These are phyloP conservation scores for Hipposideros armiger DNA, from an alignment of 2,113 vertebrate genomes.

Conservation along the genomic window DNA sequence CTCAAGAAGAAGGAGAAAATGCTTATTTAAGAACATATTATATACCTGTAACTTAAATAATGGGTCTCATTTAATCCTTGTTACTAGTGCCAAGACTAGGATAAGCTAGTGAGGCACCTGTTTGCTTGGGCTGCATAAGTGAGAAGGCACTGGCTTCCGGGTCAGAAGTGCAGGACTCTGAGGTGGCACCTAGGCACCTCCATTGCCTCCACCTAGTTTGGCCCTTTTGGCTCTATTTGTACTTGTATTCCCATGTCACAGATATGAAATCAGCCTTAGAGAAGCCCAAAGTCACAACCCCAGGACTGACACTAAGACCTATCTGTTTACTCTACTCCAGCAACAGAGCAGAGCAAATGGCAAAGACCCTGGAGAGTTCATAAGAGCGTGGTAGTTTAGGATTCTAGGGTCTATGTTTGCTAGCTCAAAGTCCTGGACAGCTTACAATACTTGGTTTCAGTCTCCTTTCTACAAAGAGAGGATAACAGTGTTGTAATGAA, in stretches of 20 bases:
- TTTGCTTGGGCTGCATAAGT: not conserved
- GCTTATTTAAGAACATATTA: not conserved
- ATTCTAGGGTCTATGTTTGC: not conserved
- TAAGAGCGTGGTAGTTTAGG: not conserved
- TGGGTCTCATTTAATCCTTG: not conserved
- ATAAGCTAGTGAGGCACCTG: not conserved
- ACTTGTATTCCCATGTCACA: not conserved
- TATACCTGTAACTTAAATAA: not conserved
- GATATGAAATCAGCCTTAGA: not conserved
- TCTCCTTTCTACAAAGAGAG: not conserved
- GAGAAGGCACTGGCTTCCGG: not conserved
- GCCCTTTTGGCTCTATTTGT: not conserved
- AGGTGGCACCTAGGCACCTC: no score
- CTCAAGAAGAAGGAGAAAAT: constrained; percentile 15
- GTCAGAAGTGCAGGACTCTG: not conserved
- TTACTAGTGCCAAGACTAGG: not conserved
- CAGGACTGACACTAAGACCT: not conserved
- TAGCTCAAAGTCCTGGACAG: no score
- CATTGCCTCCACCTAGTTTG: not conserved
- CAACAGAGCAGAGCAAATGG: not conserved
- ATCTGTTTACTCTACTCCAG: not conserved
- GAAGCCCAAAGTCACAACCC: not conserved
- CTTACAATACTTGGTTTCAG: not conserved
- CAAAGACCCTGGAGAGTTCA: not conserved
- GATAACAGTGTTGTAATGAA: not conserved